These are phyloP conservation scores for Propsilocerus akamusi DNA, from an alignment of 1,140 invertebrate genomes.

Conservation along the genomic window DNA sequence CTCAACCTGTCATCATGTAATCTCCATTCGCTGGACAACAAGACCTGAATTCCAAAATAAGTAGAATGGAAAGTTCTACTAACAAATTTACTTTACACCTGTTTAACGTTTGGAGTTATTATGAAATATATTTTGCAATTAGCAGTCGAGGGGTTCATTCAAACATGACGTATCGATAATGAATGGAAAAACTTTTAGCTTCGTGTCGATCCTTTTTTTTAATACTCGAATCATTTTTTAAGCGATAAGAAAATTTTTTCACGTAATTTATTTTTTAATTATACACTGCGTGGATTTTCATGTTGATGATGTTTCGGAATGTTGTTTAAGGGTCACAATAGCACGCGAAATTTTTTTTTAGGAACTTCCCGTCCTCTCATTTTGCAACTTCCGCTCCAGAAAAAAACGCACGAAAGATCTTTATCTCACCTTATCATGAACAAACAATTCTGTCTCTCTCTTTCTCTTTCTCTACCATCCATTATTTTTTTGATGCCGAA, in stretches of 20 bases:
- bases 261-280: too few species aligned
- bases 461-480: background rate
- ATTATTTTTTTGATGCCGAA: too few species aligned
- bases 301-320: too few species aligned
- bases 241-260: too few species aligned
- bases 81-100: background rate
- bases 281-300: too few species aligned
- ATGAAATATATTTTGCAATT: background rate
- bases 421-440: background rate
- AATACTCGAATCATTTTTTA: too few species aligned
- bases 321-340: too few species aligned
- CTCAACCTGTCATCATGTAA: constrained; percentile 2
- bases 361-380: too few species aligned
- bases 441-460: background rate
- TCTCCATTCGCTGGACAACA: background rate
- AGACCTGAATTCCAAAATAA: background rate
- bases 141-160: too few species aligned
- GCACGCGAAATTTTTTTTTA: too few species aligned
- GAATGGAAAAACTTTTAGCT: background rate
- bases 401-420: background rate
- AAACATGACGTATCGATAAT: background rate
- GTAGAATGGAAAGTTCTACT: background rate
- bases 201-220: too few species aligned
- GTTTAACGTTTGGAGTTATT: background rate
- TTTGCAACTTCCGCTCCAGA: too few species aligned